Percentiles rank a stretch among this genome's conserved stretches.
Evolutionary conservation across 2,113 vertebrate genomes (phyloP).

Genomic region (Morphnarchus princeps): DNA sequence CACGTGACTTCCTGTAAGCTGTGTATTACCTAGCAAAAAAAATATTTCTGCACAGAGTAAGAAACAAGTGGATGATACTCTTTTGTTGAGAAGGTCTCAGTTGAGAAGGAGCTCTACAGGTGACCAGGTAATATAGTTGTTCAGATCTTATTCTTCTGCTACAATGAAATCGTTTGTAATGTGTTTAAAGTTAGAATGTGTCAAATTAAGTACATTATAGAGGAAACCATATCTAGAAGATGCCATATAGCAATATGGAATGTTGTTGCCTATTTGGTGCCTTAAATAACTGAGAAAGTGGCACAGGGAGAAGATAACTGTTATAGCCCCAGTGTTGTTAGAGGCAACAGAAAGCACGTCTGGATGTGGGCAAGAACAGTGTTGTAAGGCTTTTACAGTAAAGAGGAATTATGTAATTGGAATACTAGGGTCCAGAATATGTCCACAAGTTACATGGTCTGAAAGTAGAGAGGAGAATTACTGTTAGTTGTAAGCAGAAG

Average conservation of each 20-base stretch:
- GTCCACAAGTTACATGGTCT: background rate
- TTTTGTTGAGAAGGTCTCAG: background rate
- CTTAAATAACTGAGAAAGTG: background rate
- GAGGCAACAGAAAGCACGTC: background rate
- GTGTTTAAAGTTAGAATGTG: background rate
- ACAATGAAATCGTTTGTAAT: background rate
- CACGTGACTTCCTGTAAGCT: rapidly evolving
- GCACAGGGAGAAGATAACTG: background rate
- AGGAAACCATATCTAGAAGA: background rate
- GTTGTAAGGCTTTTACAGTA: background rate
- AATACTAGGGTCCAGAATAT: background rate
- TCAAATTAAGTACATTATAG: background rate
- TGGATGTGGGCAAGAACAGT: background rate
- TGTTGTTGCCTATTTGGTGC: background rate
- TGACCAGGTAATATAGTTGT: background rate
- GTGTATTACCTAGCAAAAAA: background rate
- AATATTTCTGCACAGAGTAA: background rate
- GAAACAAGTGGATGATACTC: background rate
- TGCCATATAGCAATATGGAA: background rate
- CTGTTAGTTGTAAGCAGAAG: background rate
- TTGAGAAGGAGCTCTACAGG: background rate
- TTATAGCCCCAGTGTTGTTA: background rate
- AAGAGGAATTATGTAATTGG: background rate
- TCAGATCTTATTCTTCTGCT: background rate
- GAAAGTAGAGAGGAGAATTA: background rate